Evolutionary conservation across 2,113 vertebrate species (phyloP).

Genomic region (Delphinapterus leucas): DNA sequence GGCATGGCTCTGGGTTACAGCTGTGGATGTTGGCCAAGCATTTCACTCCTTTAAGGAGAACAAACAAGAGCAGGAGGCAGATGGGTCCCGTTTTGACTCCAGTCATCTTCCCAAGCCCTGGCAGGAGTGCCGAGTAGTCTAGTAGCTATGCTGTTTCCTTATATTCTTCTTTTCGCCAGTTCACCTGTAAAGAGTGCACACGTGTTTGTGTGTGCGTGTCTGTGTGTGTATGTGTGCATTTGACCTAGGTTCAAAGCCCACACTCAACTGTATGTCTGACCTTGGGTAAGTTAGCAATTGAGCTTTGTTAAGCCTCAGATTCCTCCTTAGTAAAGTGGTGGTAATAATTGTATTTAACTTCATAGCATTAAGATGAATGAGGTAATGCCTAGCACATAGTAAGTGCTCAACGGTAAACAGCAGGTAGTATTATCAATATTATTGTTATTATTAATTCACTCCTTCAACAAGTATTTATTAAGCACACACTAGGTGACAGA

Average conservation of each 20-base stretch:
- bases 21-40: not conserved
- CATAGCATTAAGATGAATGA: not conserved
- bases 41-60: not conserved
- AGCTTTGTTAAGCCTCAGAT: not conserved
- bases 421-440: not conserved
- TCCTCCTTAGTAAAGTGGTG: not conserved
- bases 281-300: not conserved
- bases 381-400: not conserved
- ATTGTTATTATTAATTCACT: not conserved
- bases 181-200: not conserved
- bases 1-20: not conserved
- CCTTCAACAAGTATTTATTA: not conserved
- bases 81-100: too few relatives aligned
- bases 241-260: not conserved
- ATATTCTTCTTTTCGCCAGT: not conserved
- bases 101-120: not conserved
- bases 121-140: too few relatives aligned
- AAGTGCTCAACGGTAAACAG: not conserved
- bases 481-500: not conserved
- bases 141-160: not conserved
- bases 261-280: not conserved
- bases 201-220: not conserved
- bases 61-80: not conserved
- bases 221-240: fast-evolving
- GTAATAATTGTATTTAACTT: not conserved